Base-by-base conservation (phyloP, 2,888 invertebrate genomes). In the Cryptophagus acutangulus region DNA sequence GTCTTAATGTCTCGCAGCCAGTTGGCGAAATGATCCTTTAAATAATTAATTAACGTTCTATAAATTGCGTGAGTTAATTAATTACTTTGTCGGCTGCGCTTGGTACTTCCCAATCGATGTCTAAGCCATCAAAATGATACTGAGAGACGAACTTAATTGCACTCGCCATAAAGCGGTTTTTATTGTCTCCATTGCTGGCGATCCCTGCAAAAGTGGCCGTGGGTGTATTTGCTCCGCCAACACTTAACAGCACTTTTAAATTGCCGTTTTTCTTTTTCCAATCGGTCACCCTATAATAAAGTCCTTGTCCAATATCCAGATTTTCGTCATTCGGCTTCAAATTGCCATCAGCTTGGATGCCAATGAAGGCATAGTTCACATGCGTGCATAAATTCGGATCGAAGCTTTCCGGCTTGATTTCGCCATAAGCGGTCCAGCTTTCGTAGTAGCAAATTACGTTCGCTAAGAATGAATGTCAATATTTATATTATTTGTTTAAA, bases 21-120 rank as follows among this genome's bases (percentile, higher is more conserved):
- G 1, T 38, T 37, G 10, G 50, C 45, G n/a, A 48, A 54, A 28
- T 47, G 48, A n/a, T n/a, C n/a, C n/a, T n/a, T n/a, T n/a, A n/a
- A n/a, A n/a, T n/a, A n/a, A n/a, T n/a, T n/a, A n/a, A n/a, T n/a
- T n/a, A n/a, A n/a, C n/a, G n/a, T n/a, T n/a, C n/a, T n/a, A n/a
- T n/a, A n/a, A n/a, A n/a, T n/a, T n/a, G n/a, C n/a, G n/a, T n/a
- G n/a, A n/a, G n/a, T n/a, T n/a, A n/a, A n/a, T n/a, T n/a, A n/a
- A n/a, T n/a, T 28, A 18, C 45, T 39, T 47, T 51, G 31, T 53
- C 51, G 14, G 31, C 42, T 28, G 37, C 48, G 30, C 45, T 41
- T 10, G 60, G 60, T 44, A 47, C 51, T 38, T 58, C 53, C 60
- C 58, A 60, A 40, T 59, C 60, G 6, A 60, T 46, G 29, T 60